phyloP scores from a whole-genome alignment of 2,888 invertebrate genomes.

The Laothoe populi region DNA sequence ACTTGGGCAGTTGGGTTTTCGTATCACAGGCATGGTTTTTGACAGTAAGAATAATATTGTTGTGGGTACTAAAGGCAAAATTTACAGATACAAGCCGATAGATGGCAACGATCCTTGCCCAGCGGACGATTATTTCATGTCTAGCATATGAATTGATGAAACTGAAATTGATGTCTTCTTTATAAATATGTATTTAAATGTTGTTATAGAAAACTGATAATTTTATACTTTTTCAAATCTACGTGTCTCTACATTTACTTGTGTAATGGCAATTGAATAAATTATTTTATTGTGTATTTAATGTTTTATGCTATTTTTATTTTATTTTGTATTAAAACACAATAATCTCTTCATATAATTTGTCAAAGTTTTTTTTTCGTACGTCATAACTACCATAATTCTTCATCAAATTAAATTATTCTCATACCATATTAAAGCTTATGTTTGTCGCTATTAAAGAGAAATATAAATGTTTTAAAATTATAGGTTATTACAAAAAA shows the following conservation, averaged over 20 bases:
- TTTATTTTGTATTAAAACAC: no score
- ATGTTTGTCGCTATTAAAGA: no score
- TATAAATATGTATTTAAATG: neutral
- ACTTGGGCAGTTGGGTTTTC: constrained; percentile 71
- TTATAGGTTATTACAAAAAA: no score
- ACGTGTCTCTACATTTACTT: neutral
- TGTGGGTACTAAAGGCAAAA: constrained; percentile 76
- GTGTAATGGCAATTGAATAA: neutral
- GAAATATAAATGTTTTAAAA: no score
- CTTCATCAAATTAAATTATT: no score
- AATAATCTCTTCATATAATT: no score
- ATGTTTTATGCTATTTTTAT: no score
- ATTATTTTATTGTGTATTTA: neutral
- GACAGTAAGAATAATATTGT: constrained; percentile 72
- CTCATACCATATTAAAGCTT: no score
- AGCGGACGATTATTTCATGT: constrained; percentile 75
- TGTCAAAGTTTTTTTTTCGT: no score
- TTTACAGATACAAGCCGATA: constrained; percentile 72
- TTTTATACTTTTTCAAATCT: neutral
- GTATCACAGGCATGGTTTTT: constrained; percentile 73
- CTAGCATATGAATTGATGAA: constrained; percentile 57
- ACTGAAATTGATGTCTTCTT: neutral
- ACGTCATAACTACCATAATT: no score
- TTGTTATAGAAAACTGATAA: no score
- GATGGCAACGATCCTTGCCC: constrained; percentile 72